Evolutionary conservation across 2,113 vertebrate species (phyloP).

Genomic region (Meles meles): DNA sequence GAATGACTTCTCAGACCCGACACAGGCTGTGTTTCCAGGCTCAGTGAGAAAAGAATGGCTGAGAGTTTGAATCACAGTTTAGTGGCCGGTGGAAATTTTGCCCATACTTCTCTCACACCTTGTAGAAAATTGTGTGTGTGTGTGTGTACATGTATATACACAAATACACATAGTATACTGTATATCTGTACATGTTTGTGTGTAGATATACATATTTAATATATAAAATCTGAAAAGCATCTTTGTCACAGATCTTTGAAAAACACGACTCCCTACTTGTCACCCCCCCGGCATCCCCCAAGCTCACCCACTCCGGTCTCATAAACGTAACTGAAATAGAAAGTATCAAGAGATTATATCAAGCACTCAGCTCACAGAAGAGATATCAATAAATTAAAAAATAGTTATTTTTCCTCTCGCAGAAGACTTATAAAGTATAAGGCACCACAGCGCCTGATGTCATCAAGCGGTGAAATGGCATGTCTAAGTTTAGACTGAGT

Average conservation of each 20-base stretch:
- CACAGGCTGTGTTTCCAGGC: not conserved
- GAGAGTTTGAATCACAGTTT: not conserved
- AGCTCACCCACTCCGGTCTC: not conserved
- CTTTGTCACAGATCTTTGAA: not conserved
- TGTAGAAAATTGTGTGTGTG: not conserved
- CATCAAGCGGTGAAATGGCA: not conserved
- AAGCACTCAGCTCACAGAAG: not conserved
- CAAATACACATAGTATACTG: no score
- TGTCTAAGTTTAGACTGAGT: slow-evolving; percentile 15
- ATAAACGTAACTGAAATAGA: not conserved
- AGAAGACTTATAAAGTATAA: not conserved
- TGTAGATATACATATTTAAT: not conserved
- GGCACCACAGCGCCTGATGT: not conserved
- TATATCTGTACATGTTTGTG: not conserved
- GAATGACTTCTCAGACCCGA: not conserved
- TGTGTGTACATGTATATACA: not conserved
- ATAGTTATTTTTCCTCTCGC: not conserved
- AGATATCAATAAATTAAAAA: not conserved
- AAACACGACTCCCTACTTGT: not conserved
- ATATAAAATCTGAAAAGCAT: not conserved
- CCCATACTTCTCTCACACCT: not conserved
- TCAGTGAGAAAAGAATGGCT: not conserved
- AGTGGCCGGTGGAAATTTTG: not conserved
- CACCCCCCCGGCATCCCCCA: fast-evolving
- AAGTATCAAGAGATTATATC: not conserved